These are phyloP conservation scores for Battus philenor DNA, from an alignment of 1,140 invertebrate genomes.

Conservation along the genomic window DNA sequence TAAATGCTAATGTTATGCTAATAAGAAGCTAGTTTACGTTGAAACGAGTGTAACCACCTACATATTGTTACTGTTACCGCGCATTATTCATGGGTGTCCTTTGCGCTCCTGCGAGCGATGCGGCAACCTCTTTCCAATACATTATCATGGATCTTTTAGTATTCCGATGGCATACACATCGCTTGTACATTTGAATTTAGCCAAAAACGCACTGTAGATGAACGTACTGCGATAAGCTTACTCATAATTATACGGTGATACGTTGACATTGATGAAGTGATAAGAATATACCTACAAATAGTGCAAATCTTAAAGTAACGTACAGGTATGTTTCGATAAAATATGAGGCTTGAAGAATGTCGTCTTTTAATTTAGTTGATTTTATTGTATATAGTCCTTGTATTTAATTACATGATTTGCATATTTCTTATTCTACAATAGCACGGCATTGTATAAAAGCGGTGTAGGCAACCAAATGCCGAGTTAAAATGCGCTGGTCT, in stretches of 20 bases:
- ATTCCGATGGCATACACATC: conserved; percentile 8
- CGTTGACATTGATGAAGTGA: background rate
- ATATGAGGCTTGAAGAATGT: conserved; percentile 26
- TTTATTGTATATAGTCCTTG: conserved; percentile 22
- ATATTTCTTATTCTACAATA: background rate
- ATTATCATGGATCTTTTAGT: conserved; percentile 8
- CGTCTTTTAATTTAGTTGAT: conserved; percentile 22
- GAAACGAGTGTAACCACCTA: conserved; percentile 10
- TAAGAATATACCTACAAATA: conserved; percentile 1
- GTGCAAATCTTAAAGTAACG: conserved; percentile 2
- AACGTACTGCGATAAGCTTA: background rate
- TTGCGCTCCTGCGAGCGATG: conserved; percentile 9
- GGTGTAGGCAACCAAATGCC: too few relatives aligned
- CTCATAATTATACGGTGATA: background rate
- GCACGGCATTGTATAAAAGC: too few relatives aligned
- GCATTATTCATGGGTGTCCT: conserved; percentile 13
- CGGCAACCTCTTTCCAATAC: conserved; percentile 11
- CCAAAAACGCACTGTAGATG: background rate
- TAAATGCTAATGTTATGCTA: conserved; percentile 15
- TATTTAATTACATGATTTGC: conserved; percentile 12
- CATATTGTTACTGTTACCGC: conserved; percentile 14
- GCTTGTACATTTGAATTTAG: conserved; percentile 3
- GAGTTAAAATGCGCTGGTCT: too few relatives aligned
- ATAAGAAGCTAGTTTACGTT: background rate
- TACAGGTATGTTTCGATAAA: conserved; percentile 15